Evolutionary conservation across 2,888 invertebrate genomes (phyloP), one percentile per base, ranked within the genome.

Genomic region (Melipona beecheii): DNA sequence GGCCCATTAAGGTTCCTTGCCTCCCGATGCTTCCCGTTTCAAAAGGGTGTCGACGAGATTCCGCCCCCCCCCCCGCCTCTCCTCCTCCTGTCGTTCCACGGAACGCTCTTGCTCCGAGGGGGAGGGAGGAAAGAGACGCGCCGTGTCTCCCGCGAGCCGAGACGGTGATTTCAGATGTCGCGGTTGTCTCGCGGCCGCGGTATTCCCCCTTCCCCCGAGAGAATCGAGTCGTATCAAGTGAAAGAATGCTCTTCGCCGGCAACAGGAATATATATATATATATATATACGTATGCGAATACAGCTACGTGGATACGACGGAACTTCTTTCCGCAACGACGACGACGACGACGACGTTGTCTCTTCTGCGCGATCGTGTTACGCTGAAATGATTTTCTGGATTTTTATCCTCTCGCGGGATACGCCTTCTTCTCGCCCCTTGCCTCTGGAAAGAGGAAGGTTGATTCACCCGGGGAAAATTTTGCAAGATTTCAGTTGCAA

Each of bases 1-100:
- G 84, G 81, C 84, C 89, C 86, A 83, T 89, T 87, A 89, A 80
- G 78, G 81, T 77, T 77, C 78, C 69, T 72, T 77, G 81, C 73
- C 71, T 78, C 54, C 79, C 79, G 73, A 74, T 75, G 78, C 60
- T 74, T 74, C 81, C 64, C 85, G 65, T 87, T 83, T 76, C 79
- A 62, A 83, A 86, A 84, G 86, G 77, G 81, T 83, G 87, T 86
- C 87, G 76, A 78, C 86, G 83, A 81, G 79, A 74, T 84, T 79
- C 54, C 36, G 56, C 65, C 64, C 31, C 2, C 27, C 31, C 60
- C 36, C 62, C 54, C 36, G 56, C 65, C 64, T 0, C 80, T 75
- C 60, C 36, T 56, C 65, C 52, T 3, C 2, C 31, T 3, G 36
- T 36, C 70, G 56, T 68, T 64, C 56, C 2, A 54, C 50, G 27